Percentiles rank a stretch among this genome's conserved stretches.
phyloP scores from a whole-genome alignment of 2,797 vertebrate species.

The Eospalax fontanierii region DNA sequence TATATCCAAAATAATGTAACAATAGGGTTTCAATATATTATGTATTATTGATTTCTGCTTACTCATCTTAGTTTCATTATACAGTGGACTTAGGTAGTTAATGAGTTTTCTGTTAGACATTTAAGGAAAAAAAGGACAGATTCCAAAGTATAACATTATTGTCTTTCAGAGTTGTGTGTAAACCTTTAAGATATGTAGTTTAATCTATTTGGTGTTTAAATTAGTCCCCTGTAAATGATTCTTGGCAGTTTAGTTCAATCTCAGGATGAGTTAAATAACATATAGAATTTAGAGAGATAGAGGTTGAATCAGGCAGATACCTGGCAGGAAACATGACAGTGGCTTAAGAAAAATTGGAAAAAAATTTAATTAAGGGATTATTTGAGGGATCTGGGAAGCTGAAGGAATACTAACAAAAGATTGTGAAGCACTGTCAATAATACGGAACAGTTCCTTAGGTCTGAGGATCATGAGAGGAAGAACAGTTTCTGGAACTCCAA shows the following conservation, averaged over 20 bases:
- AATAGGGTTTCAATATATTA: conserved; percentile 49
- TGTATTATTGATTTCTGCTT: conserved; percentile 60
- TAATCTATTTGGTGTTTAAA: conserved; percentile 30
- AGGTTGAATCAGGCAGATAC: not conserved
- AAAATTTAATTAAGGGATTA: conserved; percentile 42
- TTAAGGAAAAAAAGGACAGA: conserved; percentile 68
- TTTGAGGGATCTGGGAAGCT: not conserved
- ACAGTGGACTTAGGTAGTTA: conserved; percentile 58
- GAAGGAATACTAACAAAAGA: conserved; percentile 22
- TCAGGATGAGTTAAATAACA: conserved; percentile 62
- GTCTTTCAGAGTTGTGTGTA: conserved; percentile 54
- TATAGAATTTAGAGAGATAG: conserved; percentile 52
- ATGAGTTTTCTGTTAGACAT: conserved; percentile 68
- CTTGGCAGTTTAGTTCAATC: conserved; percentile 12
- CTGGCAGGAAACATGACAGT: conserved; percentile 32
- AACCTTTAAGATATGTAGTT: conserved; percentile 20
- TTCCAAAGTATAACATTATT: conserved; percentile 54
- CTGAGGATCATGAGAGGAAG: not conserved
- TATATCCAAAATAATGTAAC: conserved; percentile 56
- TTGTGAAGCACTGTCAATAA: not conserved
- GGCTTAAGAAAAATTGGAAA: conserved; percentile 52
- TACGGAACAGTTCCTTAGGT: not conserved
- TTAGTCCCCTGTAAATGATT: conserved; percentile 9
- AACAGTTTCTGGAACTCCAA: conserved; percentile 6
- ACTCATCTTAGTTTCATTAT: conserved; percentile 36